Evolutionary conservation across 2,113 vertebrate genomes (phyloP).

Genomic region (Corvus moneduloides): DNA sequence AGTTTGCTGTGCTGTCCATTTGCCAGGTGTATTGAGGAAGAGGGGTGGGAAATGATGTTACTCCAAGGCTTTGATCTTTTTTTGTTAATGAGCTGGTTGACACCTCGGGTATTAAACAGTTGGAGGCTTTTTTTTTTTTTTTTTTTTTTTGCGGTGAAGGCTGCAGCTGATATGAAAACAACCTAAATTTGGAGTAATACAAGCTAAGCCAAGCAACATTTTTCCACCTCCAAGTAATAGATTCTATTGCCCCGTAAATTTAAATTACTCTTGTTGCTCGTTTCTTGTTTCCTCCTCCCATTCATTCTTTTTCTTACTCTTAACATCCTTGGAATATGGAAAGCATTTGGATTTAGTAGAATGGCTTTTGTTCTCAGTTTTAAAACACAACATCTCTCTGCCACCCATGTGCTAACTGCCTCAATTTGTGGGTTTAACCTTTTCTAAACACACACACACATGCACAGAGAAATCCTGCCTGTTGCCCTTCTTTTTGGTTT

Average conservation of each 20-base stretch:
- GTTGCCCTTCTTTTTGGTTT: not conserved
- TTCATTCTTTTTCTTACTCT: not conserved
- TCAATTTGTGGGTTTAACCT: not conserved
- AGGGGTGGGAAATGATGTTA: not conserved
- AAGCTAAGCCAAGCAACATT: not conserved
- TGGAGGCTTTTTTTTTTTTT: not conserved
- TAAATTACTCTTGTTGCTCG: not conserved
- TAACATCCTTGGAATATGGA: not conserved
- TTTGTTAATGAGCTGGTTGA: not conserved
- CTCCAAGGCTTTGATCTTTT: not conserved
- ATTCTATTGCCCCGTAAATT: not conserved
- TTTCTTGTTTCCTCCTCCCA: not conserved
- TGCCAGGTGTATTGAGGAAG: not conserved
- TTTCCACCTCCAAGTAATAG: not conserved
- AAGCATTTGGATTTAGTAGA: slow-evolving; percentile 17
- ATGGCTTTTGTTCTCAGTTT: not conserved
- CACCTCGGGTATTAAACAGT: not conserved
- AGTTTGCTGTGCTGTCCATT: not conserved
- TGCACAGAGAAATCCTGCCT: not conserved
- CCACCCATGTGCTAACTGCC: not conserved
- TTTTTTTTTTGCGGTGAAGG: not conserved
- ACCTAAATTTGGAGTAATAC: not conserved
- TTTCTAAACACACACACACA: not conserved
- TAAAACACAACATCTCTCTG: not conserved
- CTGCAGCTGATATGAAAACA: not conserved